Conservation (phyloP, 2,888 invertebrate genomes). For the Rotaria socialis region DNA sequence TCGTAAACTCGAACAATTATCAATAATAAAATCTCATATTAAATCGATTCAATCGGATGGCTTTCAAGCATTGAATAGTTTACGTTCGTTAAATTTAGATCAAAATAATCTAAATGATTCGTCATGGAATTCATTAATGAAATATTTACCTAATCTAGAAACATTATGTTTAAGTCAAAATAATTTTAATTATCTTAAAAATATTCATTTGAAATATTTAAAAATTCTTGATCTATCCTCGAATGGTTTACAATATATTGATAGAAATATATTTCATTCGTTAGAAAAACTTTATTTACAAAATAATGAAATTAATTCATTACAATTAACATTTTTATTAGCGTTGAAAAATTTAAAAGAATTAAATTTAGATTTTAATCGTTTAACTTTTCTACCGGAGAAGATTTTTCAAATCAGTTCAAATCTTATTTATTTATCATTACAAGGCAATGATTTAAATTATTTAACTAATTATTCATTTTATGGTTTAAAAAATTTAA, state of each 20-base stretch:
- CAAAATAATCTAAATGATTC: conserved; percentile 32
- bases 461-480: conserved; percentile 23
- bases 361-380: conserved; percentile 42
- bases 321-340: conserved; percentile 40
- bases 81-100: conserved; percentile 40
- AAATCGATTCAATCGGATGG: background rate
- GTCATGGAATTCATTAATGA: background rate
- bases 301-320: conserved; percentile 45
- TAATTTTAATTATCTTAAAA: conserved; percentile 8
- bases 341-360: conserved; percentile 33
- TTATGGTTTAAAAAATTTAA: conserved; percentile 32
- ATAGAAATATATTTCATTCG: background rate
- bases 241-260: conserved; percentile 34
- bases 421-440: conserved; percentile 30
- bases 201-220: conserved; percentile 33
- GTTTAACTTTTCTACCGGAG: conserved; percentile 37
- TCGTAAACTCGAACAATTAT: conserved; percentile 39
- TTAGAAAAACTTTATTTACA: conserved; percentile 39
- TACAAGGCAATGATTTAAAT: conserved; percentile 41
- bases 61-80: background rate
- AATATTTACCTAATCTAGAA: background rate
- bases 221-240: conserved; percentile 17
- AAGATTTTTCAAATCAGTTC: conserved; percentile 28
- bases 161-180: conserved; percentile 38
- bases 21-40: conserved; percentile 30